A percentile compares a stretch with the other conserved stretches of the same genome.
phyloP scores from a whole-genome alignment of 2,797 vertebrate species.

The Anableps anableps region DNA sequence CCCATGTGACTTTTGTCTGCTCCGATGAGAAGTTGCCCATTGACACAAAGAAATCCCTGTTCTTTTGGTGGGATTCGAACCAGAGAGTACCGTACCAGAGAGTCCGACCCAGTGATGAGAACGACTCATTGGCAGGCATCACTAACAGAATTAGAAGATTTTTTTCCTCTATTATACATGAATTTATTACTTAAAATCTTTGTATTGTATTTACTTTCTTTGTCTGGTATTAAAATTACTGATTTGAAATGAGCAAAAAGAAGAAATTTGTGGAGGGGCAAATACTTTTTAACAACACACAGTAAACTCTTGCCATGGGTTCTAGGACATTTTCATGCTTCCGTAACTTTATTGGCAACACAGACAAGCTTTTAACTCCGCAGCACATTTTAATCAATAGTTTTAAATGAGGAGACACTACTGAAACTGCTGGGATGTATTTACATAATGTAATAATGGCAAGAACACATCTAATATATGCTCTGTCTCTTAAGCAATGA shows the following conservation, averaged over 20 bases:
- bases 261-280: neutral
- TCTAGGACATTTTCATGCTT: neutral
- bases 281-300: neutral
- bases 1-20: no score
- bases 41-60: no score
- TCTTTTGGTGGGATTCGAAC: no score
- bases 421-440: neutral
- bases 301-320: neutral
- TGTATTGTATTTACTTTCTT: neutral
- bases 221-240: neutral
- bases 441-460: neutral
- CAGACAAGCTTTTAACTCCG: conserved; percentile 2
- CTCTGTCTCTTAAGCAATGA: neutral
- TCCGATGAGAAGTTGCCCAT: no score
- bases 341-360: neutral
- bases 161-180: neutral
- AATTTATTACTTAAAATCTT: neutral
- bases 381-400: neutral
- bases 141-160: neutral
- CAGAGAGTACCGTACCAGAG: no score
- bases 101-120: neutral
- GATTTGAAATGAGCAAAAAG: neutral
- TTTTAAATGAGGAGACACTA: neutral
- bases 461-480: neutral
- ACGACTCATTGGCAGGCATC: neutral